Base-by-base conservation (phyloP, 2,113 vertebrate genomes). In the Tragelaphus imberbis region DNA sequence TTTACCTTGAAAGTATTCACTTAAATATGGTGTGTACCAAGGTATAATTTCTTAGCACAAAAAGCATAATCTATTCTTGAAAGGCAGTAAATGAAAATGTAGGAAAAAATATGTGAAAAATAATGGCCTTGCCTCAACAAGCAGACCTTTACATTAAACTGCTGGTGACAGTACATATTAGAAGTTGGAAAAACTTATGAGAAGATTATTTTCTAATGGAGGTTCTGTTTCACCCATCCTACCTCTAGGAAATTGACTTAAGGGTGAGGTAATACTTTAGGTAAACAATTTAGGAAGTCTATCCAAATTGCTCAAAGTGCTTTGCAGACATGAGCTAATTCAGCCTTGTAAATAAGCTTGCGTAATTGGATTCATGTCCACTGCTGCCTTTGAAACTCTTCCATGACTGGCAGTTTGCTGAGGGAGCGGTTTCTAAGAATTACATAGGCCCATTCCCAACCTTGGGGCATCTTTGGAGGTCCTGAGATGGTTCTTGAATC, bases 291-390 rank as follows among this genome's bases (percentile, higher is more conserved):
- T 87, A 90, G 71, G 93, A 97, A 97, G 96, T 95, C 93, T 68
- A 61, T 95, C 91, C 95, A 97, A 97, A 96, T 95, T 91, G 84
- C 81, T 98, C 93, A 86, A 96, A 97, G 86, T 90, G 53, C 89
- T 98, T 94, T 95, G 86, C 89, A 97, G 98, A 98, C 96, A 93
- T 96, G 95, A 98, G 96, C 95, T 98, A 94, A 97, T 97, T 97
- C 94, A 90, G 53, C 44, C 90, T 91, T 94, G 82, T 84, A 97
- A 97, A 79, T 81, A 97, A 93, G 71, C 88, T 95, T 81, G n/a
- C 51, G 4, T 97, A 90, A 97, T 88, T 96, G 86, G 47, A 97
- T 91, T 94, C 53, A 51, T 30, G 63, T 87, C 96, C 56, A 53
- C 5, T 88, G 40, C 89, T 95, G 40, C 96, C 75, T 97, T 61